These are phyloP conservation scores for Burhinus bistriatus DNA, from an alignment of 2,113 vertebrate species.

Conservation along the genomic window DNA sequence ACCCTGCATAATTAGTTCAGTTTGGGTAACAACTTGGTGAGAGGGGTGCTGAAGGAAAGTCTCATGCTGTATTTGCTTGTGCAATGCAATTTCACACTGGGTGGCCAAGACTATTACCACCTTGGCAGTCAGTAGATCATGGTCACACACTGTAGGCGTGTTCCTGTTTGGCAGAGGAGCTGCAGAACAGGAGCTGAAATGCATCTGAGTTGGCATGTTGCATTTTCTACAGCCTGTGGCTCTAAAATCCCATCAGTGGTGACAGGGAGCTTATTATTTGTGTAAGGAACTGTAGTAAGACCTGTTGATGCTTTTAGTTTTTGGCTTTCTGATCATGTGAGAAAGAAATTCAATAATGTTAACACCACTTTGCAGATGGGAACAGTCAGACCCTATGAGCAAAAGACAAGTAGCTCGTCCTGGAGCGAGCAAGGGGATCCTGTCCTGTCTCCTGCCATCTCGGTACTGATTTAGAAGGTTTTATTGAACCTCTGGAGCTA, in stretches of 20 bases:
- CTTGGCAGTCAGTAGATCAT: not conserved
- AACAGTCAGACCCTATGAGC: not conserved
- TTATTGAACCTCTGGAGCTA: not conserved
- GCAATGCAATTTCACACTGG: not conserved
- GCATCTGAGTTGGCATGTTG: not conserved
- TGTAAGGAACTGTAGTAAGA: not conserved
- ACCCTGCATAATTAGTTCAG: rapidly evolving
- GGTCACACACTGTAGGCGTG: rapidly evolving
- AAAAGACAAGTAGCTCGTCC: not conserved
- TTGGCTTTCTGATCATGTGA: rapidly evolving
- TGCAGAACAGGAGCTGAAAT: not conserved
- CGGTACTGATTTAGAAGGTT: not conserved
- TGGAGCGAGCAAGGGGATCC: not conserved
- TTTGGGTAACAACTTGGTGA: not conserved
- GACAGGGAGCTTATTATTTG: not conserved
- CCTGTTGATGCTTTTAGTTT: not conserved
- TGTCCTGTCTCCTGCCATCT: not conserved
- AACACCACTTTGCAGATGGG: not conserved
- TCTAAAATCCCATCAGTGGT: not conserved
- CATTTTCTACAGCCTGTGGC: not conserved
- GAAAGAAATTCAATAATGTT: not conserved
- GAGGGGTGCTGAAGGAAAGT: not conserved
- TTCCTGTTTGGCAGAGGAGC: not conserved
- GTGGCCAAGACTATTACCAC: not conserved
- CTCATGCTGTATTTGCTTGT: rapidly evolving